A percentile compares a stretch with the other conserved stretches of the same genome.
These are phyloP conservation scores for Macrophya annulata DNA, from an alignment of 2,888 invertebrate species.

Conservation along the genomic window DNA sequence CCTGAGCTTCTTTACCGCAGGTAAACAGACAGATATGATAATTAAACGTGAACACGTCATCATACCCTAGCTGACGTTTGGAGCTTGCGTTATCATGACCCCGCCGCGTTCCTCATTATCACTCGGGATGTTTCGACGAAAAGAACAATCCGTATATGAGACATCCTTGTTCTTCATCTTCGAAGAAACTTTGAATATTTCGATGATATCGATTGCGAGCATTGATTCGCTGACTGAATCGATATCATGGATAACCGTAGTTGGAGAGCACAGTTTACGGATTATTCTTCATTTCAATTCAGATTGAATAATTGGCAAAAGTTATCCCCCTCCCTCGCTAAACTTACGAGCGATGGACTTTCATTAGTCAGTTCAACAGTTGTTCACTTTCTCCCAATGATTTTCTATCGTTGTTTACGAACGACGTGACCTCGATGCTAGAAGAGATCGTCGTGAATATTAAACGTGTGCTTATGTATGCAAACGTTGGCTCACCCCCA, in stretches of 20 bases:
- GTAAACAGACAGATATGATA: conserved; percentile 8
- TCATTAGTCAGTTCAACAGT: conserved; percentile 22
- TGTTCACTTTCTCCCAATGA: conserved; percentile 47
- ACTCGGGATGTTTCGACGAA: neutral
- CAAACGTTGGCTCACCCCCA: neutral
- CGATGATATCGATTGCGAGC: neutral
- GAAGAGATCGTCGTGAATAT: conserved; percentile 16
- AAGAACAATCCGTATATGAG: neutral
- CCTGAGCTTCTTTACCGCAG: neutral
- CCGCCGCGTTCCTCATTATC: neutral
- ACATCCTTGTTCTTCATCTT: neutral
- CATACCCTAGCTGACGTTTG: conserved; percentile 1
- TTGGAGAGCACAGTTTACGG: neutral
- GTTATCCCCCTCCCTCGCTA: neutral
- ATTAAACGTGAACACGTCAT: conserved; percentile 19
- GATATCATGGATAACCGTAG: neutral
- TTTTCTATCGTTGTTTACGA: conserved; percentile 47
- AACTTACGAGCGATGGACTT: neutral
- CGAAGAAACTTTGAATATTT: neutral
- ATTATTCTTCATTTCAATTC: neutral
- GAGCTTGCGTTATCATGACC: neutral
- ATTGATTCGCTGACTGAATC: neutral
- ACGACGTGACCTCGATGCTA: conserved; percentile 37
- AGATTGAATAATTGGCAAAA: neutral
- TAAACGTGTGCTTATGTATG: neutral